A percentile compares a stretch with the other conserved stretches of the same genome.
Conservation (phyloP, 1,140 invertebrate species). For the Zaprionus taronus region DNA sequence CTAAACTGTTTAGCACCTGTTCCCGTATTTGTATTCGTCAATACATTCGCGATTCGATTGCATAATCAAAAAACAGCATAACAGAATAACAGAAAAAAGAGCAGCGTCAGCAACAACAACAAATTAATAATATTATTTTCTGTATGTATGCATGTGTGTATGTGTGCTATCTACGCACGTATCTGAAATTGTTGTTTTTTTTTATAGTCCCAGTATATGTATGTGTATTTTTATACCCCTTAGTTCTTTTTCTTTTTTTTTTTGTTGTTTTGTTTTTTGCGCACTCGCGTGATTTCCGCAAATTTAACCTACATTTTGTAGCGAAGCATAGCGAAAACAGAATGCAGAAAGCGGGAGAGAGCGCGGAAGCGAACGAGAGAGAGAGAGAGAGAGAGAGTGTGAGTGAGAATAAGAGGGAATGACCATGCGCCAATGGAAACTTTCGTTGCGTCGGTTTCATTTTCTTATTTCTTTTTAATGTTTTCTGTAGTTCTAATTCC, state of each 20-base stretch:
- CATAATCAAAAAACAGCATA: slow-evolving; percentile 44
- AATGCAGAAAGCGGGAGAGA: slow-evolving; percentile 33
- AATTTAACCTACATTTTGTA: slow-evolving; percentile 80
- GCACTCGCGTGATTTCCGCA: slow-evolving; percentile 75
- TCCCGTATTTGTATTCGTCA: slow-evolving; percentile 8
- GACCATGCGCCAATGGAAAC: background rate
- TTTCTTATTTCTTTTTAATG: slow-evolving; percentile 1
- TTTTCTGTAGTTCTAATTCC: slow-evolving; percentile 24
- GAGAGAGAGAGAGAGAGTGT: slow-evolving; percentile 11
- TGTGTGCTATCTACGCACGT: slow-evolving; percentile 71
- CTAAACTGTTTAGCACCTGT: slow-evolving; percentile 36
- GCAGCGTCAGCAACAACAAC: slow-evolving; percentile 51
- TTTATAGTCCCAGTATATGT: slow-evolving; percentile 55
- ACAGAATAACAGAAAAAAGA: slow-evolving; percentile 41
- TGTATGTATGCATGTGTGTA: background rate
- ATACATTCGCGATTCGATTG: slow-evolving; percentile 26
- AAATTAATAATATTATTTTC: slow-evolving; percentile 32
- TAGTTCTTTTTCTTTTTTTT: slow-evolving; percentile 26
- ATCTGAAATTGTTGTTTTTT: slow-evolving; percentile 55
- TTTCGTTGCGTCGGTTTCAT: slow-evolving; percentile 28
- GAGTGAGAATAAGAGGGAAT: background rate
- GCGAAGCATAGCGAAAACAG: slow-evolving; percentile 47
- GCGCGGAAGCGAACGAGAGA: slow-evolving; percentile 1
- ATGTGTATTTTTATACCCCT: slow-evolving; percentile 61
- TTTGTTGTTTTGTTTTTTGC: slow-evolving; percentile 42